Conservation (phyloP, 1,140 invertebrate species). For the Drosophila navojoa region DNA sequence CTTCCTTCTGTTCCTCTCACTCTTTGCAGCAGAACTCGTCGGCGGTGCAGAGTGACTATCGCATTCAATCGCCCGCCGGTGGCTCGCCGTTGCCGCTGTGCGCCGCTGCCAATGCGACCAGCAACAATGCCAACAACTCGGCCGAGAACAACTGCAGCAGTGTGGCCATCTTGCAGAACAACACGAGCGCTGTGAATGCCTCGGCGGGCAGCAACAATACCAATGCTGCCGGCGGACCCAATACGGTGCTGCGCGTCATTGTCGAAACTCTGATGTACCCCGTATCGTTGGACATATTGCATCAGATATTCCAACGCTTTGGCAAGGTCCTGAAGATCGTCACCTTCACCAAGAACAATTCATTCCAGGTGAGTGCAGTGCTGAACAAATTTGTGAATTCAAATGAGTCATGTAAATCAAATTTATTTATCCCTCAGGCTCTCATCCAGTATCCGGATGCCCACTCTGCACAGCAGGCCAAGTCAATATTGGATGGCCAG, state of each 20-base stretch:
- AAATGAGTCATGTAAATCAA: too few relatives aligned
- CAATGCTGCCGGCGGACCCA: slow-evolving; percentile 94
- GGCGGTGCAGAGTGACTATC: slow-evolving; percentile 75
- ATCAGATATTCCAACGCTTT: slow-evolving; percentile 98
- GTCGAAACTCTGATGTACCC: slow-evolving; percentile 99
- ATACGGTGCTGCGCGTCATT: slow-evolving; percentile 98
- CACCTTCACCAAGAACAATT: slow-evolving; percentile 99
- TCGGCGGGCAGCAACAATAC: slow-evolving; percentile 59
- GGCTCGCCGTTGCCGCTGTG: slow-evolving; percentile 82
- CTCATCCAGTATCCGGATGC: slow-evolving; percentile 99
- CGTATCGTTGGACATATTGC: slow-evolving; percentile 97
- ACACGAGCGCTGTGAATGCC: slow-evolving; percentile 80
- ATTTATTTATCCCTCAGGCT: slow-evolving; percentile 87
- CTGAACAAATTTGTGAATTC: not conserved
- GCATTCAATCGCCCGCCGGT: slow-evolving; percentile 81
- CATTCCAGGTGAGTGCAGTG: slow-evolving; percentile 88
- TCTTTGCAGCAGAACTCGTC: slow-evolving; percentile 85
- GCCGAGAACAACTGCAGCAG: slow-evolving; percentile 66
- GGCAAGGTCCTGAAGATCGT: slow-evolving; percentile 99
- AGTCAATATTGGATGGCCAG: slow-evolving; percentile 97
- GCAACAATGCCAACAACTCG: slow-evolving; percentile 68
- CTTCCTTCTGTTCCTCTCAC: not conserved
- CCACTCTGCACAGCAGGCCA: slow-evolving; percentile 97
- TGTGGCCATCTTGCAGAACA: slow-evolving; percentile 77
- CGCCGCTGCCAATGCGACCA: slow-evolving; percentile 60